Conservation (phyloP, 2,113 vertebrate genomes). For the Stomatorhinus ivindoensis region DNA sequence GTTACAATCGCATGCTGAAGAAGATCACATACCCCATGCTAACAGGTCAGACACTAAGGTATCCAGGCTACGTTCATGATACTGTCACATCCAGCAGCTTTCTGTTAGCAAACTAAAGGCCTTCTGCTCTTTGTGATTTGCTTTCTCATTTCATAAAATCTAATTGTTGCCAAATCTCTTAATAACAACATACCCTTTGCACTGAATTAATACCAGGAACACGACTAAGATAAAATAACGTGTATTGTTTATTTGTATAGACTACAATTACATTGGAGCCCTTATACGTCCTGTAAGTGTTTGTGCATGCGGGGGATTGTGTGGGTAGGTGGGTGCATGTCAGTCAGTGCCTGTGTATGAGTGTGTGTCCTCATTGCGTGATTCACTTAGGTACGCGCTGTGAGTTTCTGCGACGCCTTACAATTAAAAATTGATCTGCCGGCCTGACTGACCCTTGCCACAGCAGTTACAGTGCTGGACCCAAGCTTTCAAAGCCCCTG, state of each 20-base stretch:
- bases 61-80: not conserved
- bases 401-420: not conserved
- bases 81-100: not conserved
- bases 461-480: not conserved
- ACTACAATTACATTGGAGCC: not conserved
- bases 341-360: not conserved
- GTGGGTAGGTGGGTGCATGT: not conserved
- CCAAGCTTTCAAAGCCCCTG: not conserved
- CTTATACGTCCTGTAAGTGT: not conserved
- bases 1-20: not conserved
- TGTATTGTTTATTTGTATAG: not conserved
- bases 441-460: not conserved
- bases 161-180: constrained; percentile 5
- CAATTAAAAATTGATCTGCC: not conserved
- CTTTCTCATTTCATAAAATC: not conserved
- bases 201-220: constrained; percentile 17
- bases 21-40: not conserved
- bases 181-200: constrained; percentile 15
- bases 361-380: not conserved
- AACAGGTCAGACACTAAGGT: not conserved
- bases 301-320: not conserved
- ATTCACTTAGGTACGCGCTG: not conserved
- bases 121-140: not conserved
- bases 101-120: not conserved
- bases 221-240: constrained; percentile 8